phyloP scores from a whole-genome alignment of 1,140 invertebrate genomes.

The Anagrus nilaparvatae region DNA sequence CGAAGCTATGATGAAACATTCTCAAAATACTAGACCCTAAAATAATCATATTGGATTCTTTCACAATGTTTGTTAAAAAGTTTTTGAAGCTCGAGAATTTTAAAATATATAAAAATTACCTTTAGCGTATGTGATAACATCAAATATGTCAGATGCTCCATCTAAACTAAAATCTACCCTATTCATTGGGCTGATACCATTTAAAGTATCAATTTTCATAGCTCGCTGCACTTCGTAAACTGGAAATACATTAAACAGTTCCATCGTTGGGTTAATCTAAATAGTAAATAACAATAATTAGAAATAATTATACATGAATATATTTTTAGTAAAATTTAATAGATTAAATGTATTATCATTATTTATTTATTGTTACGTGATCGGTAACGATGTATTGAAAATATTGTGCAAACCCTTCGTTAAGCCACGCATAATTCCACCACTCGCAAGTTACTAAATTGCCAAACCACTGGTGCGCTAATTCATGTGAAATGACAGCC shows the following conservation, averaged over 20 bases:
- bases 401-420: slow-evolving; percentile 60
- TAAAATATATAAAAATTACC: slow-evolving; percentile 39
- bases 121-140: slow-evolving; percentile 62
- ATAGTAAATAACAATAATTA: background rate
- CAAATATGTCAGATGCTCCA: slow-evolving; percentile 89
- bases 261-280: slow-evolving; percentile 27
- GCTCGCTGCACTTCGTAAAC: slow-evolving; percentile 40
- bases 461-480: slow-evolving; percentile 62
- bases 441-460: slow-evolving; percentile 58
- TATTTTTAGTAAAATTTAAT: no score
- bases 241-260: slow-evolving; percentile 29
- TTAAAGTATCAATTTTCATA: slow-evolving; percentile 41
- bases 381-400: slow-evolving; percentile 37
- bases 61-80: slow-evolving; percentile 72
- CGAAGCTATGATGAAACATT: slow-evolving; percentile 64
- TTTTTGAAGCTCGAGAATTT: slow-evolving; percentile 59
- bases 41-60: background rate
- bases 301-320: no score
- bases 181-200: slow-evolving; percentile 84
- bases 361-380: no score
- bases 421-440: slow-evolving; percentile 60
- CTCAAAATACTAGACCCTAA: slow-evolving; percentile 55
- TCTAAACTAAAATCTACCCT: slow-evolving; percentile 75
- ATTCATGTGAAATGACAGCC: slow-evolving; percentile 51
- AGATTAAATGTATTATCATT: no score